Percentiles rank a stretch among this genome's conserved stretches.
Evolutionary conservation across 2,888 invertebrate genomes (phyloP).

Genomic region (Drosophila maculinotata): DNA sequence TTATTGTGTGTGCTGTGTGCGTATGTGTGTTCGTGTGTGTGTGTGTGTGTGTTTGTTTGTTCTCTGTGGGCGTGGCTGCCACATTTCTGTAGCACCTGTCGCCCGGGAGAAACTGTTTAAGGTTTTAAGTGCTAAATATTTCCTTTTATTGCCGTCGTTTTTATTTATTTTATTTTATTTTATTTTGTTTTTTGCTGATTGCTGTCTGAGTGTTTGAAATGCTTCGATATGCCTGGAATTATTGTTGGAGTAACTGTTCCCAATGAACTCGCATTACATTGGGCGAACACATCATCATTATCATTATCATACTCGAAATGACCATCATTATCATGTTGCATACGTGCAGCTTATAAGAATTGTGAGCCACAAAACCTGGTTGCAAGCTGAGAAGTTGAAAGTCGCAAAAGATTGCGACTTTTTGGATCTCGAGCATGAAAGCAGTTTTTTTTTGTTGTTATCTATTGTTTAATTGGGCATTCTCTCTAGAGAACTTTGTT

Average conservation of each 20-base stretch:
- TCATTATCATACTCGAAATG: conserved; percentile 20
- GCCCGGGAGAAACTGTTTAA: conserved; percentile 7
- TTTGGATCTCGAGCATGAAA: conserved; percentile 34
- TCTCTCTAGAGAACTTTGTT: conserved; percentile 45
- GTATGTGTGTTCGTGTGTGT: conserved; percentile 24
- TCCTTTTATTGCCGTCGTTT: conserved; percentile 64
- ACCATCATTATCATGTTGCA: conserved; percentile 31
- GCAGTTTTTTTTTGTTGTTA: conserved; percentile 36
- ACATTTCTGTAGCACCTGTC: conserved; percentile 1
- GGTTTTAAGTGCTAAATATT: conserved; percentile 40
- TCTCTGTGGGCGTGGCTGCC: conserved; percentile 21
- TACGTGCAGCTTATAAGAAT: conserved; percentile 31
- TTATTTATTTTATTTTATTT: conserved; percentile 5
- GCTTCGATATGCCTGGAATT: conserved; percentile 80
- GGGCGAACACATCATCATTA: conserved; percentile 58
- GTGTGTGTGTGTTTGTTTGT: conserved; percentile 27
- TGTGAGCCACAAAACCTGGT: conserved; percentile 40
- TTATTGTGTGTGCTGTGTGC: conserved; percentile 17
- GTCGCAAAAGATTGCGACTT: neutral
- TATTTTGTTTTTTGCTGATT: conserved; percentile 55
- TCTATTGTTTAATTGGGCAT: conserved; percentile 25
- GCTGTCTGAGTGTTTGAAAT: conserved; percentile 68
- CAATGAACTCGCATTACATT: conserved; percentile 54
- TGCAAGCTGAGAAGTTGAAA: conserved; percentile 26
- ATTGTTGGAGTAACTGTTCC: conserved; percentile 73